Conservation (phyloP, 2,797 vertebrate genomes). For the Sebastes goodei region DNA sequence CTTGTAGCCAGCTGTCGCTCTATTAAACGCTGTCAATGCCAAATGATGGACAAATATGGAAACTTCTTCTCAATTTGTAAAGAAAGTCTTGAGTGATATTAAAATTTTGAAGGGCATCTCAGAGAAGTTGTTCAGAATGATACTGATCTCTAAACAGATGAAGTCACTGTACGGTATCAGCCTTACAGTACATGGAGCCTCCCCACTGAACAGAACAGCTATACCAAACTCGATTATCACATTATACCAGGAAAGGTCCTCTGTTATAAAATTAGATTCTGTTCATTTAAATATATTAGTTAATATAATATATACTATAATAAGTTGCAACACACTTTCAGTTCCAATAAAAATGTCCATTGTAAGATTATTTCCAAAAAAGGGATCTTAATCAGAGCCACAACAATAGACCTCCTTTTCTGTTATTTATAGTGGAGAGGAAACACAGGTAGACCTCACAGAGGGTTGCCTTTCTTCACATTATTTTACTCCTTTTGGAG, state of each 20-base stretch:
- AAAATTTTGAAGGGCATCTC: background rate
- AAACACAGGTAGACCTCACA: background rate
- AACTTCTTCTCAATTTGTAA: background rate
- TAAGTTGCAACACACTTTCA: background rate
- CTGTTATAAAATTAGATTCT: background rate
- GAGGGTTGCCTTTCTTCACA: background rate
- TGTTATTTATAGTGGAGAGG: background rate
- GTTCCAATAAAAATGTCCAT: background rate
- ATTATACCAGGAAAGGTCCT: background rate
- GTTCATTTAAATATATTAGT: background rate
- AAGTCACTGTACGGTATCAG: background rate
- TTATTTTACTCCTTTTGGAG: background rate
- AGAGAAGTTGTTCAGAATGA: background rate
- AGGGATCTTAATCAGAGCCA: too few relatives aligned
- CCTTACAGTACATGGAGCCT: background rate
- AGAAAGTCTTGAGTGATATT: background rate
- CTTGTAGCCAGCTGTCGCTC: slow-evolving; percentile 23
- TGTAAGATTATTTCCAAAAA: too few relatives aligned
- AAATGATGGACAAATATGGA: slow-evolving; percentile 19
- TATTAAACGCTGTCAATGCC: slow-evolving; percentile 27
- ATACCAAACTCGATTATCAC: background rate
- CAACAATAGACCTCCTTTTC: background rate
- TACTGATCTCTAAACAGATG: background rate
- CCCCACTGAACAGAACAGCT: background rate
- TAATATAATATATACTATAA: background rate